Evolutionary conservation across 37 sponge, comb jelly and placozoan species (phyloP).

Genomic region (Eunapius fragilis): DNA sequence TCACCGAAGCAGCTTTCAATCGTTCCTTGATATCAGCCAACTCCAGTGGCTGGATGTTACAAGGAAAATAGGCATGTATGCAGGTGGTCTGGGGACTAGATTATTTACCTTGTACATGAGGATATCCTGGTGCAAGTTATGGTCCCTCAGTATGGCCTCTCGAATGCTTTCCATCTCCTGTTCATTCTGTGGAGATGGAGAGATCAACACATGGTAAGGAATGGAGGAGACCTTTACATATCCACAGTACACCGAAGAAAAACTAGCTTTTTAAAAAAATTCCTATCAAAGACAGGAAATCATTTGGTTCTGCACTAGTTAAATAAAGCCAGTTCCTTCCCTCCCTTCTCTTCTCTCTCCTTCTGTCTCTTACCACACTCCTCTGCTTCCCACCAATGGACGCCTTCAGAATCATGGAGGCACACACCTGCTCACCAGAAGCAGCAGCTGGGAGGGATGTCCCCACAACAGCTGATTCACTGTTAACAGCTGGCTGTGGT

Average conservation of each 20-base stretch:
- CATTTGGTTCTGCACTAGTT: neutral
- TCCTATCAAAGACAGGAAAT: neutral
- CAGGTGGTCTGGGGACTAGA: neutral
- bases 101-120: slow-evolving; percentile 54
- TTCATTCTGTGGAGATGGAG: too few relatives aligned
- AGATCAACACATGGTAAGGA: too few relatives aligned
- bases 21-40: slow-evolving; percentile 32
- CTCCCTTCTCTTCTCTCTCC: neutral
- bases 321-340: neutral
- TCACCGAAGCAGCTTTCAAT: slow-evolving; percentile 52
- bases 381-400: neutral
- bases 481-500: neutral
- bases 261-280: too few relatives aligned
- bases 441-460: neutral
- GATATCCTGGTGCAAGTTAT: slow-evolving; percentile 58
- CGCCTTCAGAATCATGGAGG: neutral
- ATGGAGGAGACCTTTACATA: too few relatives aligned
- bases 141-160: slow-evolving; percentile 16
- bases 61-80: neutral
- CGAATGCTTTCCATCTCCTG: slow-evolving; percentile 15
- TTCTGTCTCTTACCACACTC: neutral
- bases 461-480: neutral
- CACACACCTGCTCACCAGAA: neutral
- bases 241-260: too few relatives aligned
- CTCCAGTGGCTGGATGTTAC: slow-evolving; percentile 49